phyloP scores from a whole-genome alignment of 2,888 invertebrate species.

The Dichetophora obliterata region DNA sequence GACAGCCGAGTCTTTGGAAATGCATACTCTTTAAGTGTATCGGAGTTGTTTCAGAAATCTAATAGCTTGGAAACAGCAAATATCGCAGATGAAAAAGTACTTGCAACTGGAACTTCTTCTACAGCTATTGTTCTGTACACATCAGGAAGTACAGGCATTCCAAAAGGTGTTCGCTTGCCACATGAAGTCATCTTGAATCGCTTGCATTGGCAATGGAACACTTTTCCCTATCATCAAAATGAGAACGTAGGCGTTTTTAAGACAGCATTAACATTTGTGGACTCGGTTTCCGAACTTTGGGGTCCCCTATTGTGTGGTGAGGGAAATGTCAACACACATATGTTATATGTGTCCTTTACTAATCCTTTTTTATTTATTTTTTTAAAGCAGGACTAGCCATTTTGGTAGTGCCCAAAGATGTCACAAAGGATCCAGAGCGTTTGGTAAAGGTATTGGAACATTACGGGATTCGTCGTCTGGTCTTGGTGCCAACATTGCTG shows the following conservation, averaged over 20 bases:
- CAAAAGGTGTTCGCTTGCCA: constrained; percentile 88
- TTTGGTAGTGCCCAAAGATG: constrained; percentile 79
- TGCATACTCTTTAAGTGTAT: constrained; percentile 56
- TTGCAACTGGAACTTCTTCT: constrained; percentile 57
- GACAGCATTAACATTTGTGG: constrained; percentile 92
- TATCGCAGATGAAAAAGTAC: constrained; percentile 68
- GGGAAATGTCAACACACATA: not conserved
- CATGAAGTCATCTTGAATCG: constrained; percentile 85
- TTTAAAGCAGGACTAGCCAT: constrained; percentile 71
- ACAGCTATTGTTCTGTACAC: constrained; percentile 66
- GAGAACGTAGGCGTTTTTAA: constrained; percentile 87
- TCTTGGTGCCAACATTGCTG: constrained; percentile 87
- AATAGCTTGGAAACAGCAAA: constrained; percentile 57
- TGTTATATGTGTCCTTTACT: not conserved
- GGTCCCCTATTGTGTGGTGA: constrained; percentile 82
- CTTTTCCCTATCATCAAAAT: constrained; percentile 79
- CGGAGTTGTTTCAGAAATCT: constrained; percentile 61
- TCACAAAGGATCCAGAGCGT: constrained; percentile 84
- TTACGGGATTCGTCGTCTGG: constrained; percentile 83
- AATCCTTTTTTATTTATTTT: not conserved
- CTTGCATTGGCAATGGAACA: constrained; percentile 88
- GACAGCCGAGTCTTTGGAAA: constrained; percentile 56
- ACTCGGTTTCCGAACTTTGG: constrained; percentile 91
- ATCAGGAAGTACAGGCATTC: constrained; percentile 90
- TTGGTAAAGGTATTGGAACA: constrained; percentile 78